phyloP scores from a whole-genome alignment of 2,888 invertebrate genomes.

The Heliconius erato region DNA sequence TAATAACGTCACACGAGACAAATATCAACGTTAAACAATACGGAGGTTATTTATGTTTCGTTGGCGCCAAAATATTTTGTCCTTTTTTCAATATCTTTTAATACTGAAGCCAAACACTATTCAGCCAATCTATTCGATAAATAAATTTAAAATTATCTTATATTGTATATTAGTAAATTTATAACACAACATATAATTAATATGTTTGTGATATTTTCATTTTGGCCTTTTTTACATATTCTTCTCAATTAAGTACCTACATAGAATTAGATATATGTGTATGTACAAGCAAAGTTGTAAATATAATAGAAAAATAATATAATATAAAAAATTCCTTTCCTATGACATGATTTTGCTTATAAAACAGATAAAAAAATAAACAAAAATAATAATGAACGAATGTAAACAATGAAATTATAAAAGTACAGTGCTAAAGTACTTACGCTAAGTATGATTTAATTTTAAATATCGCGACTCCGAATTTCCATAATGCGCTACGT shows the following conservation, averaged over 20 bases:
- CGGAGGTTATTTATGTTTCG: background rate
- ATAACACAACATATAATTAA: too few relatives aligned
- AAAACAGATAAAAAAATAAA: background rate
- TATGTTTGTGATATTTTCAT: too few relatives aligned
- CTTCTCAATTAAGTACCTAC: too few relatives aligned
- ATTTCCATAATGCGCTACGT: constrained; percentile 31
- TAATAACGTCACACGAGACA: too few relatives aligned
- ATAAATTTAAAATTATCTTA: too few relatives aligned
- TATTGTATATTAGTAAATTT: too few relatives aligned
- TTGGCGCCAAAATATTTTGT: background rate
- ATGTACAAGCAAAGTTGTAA: background rate
- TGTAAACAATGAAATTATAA: constrained; percentile 17
- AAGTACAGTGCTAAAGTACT: constrained; percentile 15
- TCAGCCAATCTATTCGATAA: too few relatives aligned
- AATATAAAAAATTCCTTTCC: too few relatives aligned
- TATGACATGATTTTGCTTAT: too few relatives aligned
- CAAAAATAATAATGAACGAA: background rate
- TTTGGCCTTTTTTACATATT: too few relatives aligned
- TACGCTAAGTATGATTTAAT: constrained; percentile 24
- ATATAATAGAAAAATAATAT: too few relatives aligned
- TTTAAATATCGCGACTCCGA: constrained; percentile 33
- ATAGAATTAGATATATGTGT: background rate
- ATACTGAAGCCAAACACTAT: background rate
- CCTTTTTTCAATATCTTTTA: background rate
- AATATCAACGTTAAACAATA: too few relatives aligned